Percentiles rank a stretch among this genome's conserved stretches.
Conservation (phyloP, 23 tunicate genomes). For the Halocynthia roretzi region DNA sequence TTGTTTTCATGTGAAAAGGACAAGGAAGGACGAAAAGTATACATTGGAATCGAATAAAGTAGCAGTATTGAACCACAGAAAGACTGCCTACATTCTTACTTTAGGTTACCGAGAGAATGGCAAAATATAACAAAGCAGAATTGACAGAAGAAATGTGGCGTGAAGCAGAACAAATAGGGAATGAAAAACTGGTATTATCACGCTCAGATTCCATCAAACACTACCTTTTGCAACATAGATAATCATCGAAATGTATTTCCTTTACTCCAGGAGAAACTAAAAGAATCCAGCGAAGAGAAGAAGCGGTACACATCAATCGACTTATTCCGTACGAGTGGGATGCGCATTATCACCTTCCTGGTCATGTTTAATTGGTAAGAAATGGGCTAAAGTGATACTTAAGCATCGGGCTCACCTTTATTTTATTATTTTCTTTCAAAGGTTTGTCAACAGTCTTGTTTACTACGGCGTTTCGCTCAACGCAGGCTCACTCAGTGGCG, state of each 20-base stretch:
- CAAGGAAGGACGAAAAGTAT: constrained; percentile 48
- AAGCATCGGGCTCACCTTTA: not conserved
- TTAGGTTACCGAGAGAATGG: constrained; percentile 17
- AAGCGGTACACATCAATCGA: constrained; percentile 22
- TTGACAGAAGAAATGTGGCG: constrained; percentile 36
- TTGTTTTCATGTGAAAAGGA: constrained; percentile 34
- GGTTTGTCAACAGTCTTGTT: constrained; percentile 63
- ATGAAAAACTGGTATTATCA: not conserved
- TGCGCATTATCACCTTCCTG: constrained; percentile 37
- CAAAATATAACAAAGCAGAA: constrained; percentile 17
- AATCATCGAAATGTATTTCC: too few relatives aligned
- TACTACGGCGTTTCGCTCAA: constrained; percentile 66
- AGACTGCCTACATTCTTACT: not conserved
- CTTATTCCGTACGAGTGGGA: constrained; percentile 39
- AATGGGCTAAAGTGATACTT: not conserved
- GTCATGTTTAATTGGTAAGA: constrained; percentile 58
- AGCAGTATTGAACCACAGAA: not conserved
- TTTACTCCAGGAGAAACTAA: not conserved
- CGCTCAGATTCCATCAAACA: too few relatives aligned
- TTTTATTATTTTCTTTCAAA: constrained; percentile 1
- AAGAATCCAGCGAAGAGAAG: not conserved
- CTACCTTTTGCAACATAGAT: too few relatives aligned
- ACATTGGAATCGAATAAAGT: not conserved
- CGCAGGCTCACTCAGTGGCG: constrained; percentile 48
- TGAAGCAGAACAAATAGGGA: constrained; percentile 34